Conservation (phyloP, 2,888 invertebrate species). For the Brassicogethes aeneus region DNA sequence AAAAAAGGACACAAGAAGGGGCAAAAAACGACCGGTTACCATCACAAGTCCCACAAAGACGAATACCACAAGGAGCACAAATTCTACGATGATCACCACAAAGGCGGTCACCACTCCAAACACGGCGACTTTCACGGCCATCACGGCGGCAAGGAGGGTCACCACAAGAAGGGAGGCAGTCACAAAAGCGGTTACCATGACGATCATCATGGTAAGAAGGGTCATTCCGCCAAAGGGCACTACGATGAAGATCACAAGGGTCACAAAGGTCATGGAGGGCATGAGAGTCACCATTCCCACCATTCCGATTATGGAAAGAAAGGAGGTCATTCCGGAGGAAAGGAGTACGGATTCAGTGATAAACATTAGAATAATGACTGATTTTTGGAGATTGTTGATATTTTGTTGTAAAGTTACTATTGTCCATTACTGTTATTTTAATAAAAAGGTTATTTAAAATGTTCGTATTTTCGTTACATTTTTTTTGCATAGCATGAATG, state of each 20-base stretch:
- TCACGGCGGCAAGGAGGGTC: slow-evolving; percentile 66
- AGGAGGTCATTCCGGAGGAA: slow-evolving; percentile 63
- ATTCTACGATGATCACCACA: slow-evolving; percentile 78
- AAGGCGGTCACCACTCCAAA: slow-evolving; percentile 72
- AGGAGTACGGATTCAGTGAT: slow-evolving; percentile 55
- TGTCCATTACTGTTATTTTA: not conserved
- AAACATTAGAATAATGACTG: slow-evolving; percentile 8
- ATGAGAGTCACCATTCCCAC: slow-evolving; percentile 65
- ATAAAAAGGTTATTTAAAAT: no score
- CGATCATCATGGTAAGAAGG: slow-evolving; percentile 71
- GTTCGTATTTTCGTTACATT: no score
- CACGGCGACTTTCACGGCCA: slow-evolving; percentile 73
- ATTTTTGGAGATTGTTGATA: not conserved
- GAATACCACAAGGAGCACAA: slow-evolving; percentile 79
- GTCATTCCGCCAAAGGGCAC: slow-evolving; percentile 71
- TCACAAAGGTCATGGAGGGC: slow-evolving; percentile 68
- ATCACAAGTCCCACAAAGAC: slow-evolving; percentile 76
- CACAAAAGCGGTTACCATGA: slow-evolving; percentile 70
- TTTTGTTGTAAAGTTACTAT: not conserved
- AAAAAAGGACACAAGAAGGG: slow-evolving; percentile 79
- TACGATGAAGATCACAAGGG: slow-evolving; percentile 75
- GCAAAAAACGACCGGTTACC: slow-evolving; percentile 71
- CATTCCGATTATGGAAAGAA: slow-evolving; percentile 71
- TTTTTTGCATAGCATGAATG: no score
- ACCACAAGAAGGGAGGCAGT: slow-evolving; percentile 71